phyloP scores from a whole-genome alignment of 2,888 invertebrate genomes.

The Tinea pellionella region DNA sequence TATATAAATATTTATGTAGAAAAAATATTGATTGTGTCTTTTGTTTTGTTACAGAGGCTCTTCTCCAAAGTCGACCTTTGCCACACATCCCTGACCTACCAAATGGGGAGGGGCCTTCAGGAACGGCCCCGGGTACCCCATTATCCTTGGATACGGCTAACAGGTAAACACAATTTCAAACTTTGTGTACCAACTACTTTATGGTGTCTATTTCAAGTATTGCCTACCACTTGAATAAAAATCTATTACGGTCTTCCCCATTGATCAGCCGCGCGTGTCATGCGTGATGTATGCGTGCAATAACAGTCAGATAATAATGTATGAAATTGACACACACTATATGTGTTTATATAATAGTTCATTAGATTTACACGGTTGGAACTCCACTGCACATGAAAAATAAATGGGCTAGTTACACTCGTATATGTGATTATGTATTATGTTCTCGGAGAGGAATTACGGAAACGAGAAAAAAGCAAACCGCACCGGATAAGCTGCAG shows the following conservation, averaged over 20 bases:
- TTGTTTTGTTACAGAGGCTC: slow-evolving; percentile 77
- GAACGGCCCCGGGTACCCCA: slow-evolving; percentile 41
- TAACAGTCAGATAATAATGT: too few species aligned
- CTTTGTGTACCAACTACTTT: background rate
- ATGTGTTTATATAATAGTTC: too few species aligned
- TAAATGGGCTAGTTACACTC: too few species aligned
- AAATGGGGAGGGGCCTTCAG: slow-evolving; percentile 70
- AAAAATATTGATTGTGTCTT: background rate
- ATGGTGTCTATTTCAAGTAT: background rate
- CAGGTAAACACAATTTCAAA: slow-evolving; percentile 32
- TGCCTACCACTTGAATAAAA: background rate
- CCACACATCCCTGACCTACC: slow-evolving; percentile 92
- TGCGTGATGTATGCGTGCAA: too few species aligned
- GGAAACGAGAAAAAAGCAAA: background rate
- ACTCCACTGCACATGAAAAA: too few species aligned
- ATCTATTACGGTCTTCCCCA: background rate
- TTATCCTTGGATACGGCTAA: slow-evolving; percentile 56
- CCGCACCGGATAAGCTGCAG: background rate
- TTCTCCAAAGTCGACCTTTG: slow-evolving; percentile 92
- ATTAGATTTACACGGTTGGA: too few species aligned
- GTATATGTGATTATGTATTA: background rate
- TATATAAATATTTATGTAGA: too few species aligned
- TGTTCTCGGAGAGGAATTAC: background rate
- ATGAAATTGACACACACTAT: too few species aligned
- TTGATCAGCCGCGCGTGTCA: too few species aligned